phyloP scores from a whole-genome alignment of 2,888 invertebrate species.

The Arrhopalites spinosus region DNA sequence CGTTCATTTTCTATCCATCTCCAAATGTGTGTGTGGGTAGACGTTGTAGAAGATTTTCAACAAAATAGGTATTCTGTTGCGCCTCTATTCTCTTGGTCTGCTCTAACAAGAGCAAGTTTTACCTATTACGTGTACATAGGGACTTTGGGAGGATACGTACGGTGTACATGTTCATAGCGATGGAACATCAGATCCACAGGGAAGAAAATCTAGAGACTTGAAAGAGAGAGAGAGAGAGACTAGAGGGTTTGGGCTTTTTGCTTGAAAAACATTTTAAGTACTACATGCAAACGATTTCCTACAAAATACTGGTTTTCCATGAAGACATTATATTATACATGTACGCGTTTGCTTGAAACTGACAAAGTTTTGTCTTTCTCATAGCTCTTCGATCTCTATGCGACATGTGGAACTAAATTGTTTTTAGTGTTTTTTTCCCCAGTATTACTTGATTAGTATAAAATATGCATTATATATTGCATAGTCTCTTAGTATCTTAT shows the following conservation, averaged over 20 bases:
- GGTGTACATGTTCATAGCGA: no score
- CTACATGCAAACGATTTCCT: constrained; percentile 18
- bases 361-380: constrained; percentile 5
- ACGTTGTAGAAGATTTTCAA: not conserved
- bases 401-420: constrained; percentile 28
- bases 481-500: no score
- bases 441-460: not conserved
- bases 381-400: constrained; percentile 22
- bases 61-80: constrained; percentile 8
- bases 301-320: constrained; percentile 16
- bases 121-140: not conserved
- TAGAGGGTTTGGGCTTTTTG: not conserved
- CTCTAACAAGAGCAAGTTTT: constrained; percentile 13
- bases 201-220: not conserved
- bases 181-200: not conserved
- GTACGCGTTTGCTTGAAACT: not conserved
- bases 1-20: constrained; percentile 38
- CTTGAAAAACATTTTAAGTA: constrained; percentile 6
- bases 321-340: not conserved
- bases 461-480: no score
- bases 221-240: not conserved
- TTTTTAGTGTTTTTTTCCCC: not conserved
- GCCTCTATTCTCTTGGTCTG: not conserved
- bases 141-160: no score
- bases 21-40: not conserved